A percentile compares a stretch with the other conserved stretches of the same genome.
Evolutionary conservation across 2,113 vertebrate genomes (phyloP).

Genomic region (Anser cygnoides): DNA sequence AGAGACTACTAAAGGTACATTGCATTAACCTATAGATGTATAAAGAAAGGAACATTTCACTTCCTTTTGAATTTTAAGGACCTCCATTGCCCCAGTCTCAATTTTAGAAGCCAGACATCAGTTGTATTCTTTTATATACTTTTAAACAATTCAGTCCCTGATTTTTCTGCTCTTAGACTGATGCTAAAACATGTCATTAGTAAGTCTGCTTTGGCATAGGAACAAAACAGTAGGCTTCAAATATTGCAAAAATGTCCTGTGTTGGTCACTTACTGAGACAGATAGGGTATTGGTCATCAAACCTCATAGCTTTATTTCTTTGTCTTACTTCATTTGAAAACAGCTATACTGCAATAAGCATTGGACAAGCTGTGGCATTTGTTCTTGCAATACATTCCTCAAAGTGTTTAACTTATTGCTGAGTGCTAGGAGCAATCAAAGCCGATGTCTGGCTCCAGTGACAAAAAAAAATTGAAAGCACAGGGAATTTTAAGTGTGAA

Average conservation of each 20-base stretch:
- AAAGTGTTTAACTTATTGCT: not conserved
- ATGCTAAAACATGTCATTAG: not conserved
- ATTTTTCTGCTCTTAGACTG: not conserved
- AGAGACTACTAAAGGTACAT: not conserved
- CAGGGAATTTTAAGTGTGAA: constrained; percentile 38
- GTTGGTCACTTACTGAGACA: not conserved
- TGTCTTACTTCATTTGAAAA: not conserved
- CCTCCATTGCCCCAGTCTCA: not conserved
- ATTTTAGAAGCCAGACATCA: not conserved
- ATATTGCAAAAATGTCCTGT: not conserved
- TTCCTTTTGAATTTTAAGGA: not conserved
- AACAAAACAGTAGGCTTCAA: not conserved
- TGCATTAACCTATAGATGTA: not conserved
- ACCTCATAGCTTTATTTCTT: not conserved
- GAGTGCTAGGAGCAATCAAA: constrained; percentile 17
- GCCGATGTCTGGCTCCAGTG: not conserved
- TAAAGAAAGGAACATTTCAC: not conserved
- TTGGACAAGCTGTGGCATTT: not conserved
- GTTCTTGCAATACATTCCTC: not conserved
- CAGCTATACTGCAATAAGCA: not conserved
- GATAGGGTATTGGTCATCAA: not conserved
- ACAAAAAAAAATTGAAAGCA: not conserved
- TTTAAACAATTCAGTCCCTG: not conserved
- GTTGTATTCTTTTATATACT: not conserved
- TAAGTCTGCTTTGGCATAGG: not conserved